These are phyloP conservation scores for Druceiella hillmani DNA, from an alignment of 2,888 invertebrate species.

Conservation along the genomic window DNA sequence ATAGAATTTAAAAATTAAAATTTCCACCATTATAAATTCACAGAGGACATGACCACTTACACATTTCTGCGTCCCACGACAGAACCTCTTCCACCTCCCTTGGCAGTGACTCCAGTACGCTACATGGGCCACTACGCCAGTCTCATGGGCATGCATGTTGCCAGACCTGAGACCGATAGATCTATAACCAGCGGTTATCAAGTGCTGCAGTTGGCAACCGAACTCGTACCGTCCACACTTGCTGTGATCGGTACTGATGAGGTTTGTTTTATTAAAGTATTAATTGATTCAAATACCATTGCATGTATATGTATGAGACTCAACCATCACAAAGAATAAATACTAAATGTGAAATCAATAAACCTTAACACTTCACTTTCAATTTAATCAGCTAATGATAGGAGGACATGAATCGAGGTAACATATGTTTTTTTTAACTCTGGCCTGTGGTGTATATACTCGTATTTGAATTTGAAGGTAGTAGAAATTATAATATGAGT, in stretches of 20 bases:
- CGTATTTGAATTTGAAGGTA: too few relatives aligned
- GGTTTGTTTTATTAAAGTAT: slow-evolving; percentile 29
- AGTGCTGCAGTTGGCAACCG: slow-evolving; percentile 78
- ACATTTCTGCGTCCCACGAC: slow-evolving; percentile 62
- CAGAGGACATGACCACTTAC: slow-evolving; percentile 68
- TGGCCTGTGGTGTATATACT: too few relatives aligned
- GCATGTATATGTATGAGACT: too few relatives aligned
- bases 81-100: slow-evolving; percentile 56
- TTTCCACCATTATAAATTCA: slow-evolving; percentile 26
- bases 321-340: too few relatives aligned
- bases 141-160: slow-evolving; percentile 63
- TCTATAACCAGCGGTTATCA: slow-evolving; percentile 72
- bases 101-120: slow-evolving; percentile 54
- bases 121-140: slow-evolving; percentile 69
- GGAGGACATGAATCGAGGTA: too few relatives aligned
- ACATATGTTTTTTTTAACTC: too few relatives aligned
- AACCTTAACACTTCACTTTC: too few relatives aligned
- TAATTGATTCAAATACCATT: too few relatives aligned
- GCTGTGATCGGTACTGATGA: slow-evolving; percentile 66
- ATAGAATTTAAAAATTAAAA: not conserved
- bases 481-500: too few relatives aligned
- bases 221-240: slow-evolving; percentile 81
- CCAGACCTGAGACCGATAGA: slow-evolving; percentile 51
- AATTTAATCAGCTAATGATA: too few relatives aligned
- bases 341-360: too few relatives aligned